Evolutionary conservation across 2,797 vertebrate species (phyloP).

Genomic region (Anguilla pacifica): DNA sequence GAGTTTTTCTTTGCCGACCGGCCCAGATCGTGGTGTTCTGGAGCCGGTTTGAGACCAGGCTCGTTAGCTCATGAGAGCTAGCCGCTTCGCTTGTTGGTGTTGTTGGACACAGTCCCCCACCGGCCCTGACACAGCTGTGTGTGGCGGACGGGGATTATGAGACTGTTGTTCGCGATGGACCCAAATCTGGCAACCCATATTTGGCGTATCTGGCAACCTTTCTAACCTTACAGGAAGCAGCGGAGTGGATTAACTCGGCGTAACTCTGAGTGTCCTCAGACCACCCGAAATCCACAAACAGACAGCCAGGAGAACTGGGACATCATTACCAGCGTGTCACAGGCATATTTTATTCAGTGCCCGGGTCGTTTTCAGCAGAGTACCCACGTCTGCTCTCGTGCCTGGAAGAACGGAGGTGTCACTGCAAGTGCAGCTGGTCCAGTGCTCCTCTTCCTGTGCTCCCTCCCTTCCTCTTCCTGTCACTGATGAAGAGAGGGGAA

Average conservation of each 20-base stretch:
- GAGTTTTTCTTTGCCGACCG: too few species aligned
- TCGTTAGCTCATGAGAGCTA: not conserved
- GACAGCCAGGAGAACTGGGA: not conserved
- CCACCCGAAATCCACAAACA: not conserved
- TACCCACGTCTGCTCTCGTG: not conserved
- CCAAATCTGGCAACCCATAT: not conserved
- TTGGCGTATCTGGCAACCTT: too few species aligned
- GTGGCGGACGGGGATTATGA: not conserved
- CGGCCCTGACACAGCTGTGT: not conserved
- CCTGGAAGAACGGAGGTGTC: not conserved
- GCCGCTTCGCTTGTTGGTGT: too few species aligned
- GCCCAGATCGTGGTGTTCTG: too few species aligned
- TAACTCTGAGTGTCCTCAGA: not conserved
- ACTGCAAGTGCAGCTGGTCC: not conserved
- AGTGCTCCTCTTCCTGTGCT: not conserved
- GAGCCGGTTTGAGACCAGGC: not conserved
- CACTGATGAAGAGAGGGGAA: not conserved
- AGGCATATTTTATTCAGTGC: slow-evolving; percentile 7
- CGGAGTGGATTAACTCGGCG: not conserved
- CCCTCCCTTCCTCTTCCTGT: not conserved
- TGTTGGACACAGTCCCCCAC: not conserved
- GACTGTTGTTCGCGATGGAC: not conserved
- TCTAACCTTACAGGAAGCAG: not conserved
- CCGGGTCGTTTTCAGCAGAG: not conserved
- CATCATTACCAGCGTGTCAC: not conserved